Evolutionary conservation across 2,113 vertebrate species (phyloP).

Genomic region (Neotoma lepida): DNA sequence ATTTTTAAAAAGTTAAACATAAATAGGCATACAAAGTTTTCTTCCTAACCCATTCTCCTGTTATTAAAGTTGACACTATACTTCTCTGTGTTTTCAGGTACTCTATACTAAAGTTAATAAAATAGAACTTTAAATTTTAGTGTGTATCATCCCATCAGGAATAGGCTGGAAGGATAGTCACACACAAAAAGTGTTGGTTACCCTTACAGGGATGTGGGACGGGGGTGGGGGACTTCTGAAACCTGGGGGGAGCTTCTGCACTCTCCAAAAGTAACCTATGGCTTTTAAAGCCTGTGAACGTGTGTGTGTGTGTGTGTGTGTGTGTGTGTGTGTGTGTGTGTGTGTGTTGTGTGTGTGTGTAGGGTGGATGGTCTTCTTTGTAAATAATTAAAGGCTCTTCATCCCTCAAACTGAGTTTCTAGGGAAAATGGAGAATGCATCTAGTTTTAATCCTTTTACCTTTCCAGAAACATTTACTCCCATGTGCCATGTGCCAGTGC

Average conservation of each 20-base stretch:
- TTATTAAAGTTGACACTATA: not conserved
- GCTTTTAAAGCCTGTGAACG: not conserved
- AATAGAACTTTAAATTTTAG: not conserved
- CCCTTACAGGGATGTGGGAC: not conserved
- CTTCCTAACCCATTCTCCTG: not conserved
- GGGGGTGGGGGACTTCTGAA: not conserved
- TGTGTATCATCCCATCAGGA: not conserved
- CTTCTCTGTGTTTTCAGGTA: not conserved
- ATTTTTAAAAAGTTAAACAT: not conserved
- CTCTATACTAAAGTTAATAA: not conserved
- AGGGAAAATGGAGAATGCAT: not conserved
- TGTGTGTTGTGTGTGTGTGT: not conserved
- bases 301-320: not conserved
- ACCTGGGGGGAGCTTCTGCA: not conserved
- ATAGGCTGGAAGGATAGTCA: not conserved
- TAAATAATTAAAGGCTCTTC: not conserved
- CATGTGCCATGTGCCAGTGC: not conserved
- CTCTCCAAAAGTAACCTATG: not conserved
- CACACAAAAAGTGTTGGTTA: not conserved
- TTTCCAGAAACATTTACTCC: not conserved
- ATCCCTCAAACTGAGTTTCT: constrained; percentile 10
- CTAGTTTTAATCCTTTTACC: constrained; percentile 19
- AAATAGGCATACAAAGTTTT: not conserved
- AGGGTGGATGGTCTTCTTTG: not conserved
- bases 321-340: not conserved